Percentiles rank a stretch among this genome's conserved stretches.
phyloP scores from a whole-genome alignment of 2,113 vertebrate genomes.

The Lophius piscatorius region DNA sequence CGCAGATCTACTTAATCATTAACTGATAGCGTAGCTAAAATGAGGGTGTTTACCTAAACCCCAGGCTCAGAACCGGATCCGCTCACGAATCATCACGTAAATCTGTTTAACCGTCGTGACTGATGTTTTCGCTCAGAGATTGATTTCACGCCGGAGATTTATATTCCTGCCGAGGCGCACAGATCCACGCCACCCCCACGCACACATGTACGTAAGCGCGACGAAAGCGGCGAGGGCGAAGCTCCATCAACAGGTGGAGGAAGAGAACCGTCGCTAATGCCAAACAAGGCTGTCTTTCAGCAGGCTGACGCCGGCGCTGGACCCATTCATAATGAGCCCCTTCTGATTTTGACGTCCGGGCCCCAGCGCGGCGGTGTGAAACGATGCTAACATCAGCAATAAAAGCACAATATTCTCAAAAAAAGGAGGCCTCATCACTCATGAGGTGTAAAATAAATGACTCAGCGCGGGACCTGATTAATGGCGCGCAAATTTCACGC shows the following conservation, averaged over 20 bases:
- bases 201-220: conserved; percentile 8
- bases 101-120: conserved; percentile 23
- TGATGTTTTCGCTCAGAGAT: conserved; percentile 4
- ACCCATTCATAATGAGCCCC: conserved; percentile 16
- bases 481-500: conserved; percentile 48
- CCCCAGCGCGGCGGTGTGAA: conserved; percentile 3
- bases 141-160: conserved; percentile 19
- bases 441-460: conserved; percentile 41
- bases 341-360: conserved; percentile 33
- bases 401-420: conserved; percentile 28
- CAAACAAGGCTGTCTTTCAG: conserved; percentile 54
- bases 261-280: neutral
- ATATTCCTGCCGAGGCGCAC: conserved; percentile 3
- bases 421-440: conserved; percentile 39
- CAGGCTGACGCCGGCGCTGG: conserved; percentile 22
- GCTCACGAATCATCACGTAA: conserved; percentile 23
- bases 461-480: conserved; percentile 40
- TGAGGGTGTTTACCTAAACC: conserved; percentile 27
- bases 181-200: conserved; percentile 19
- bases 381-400: conserved; percentile 43
- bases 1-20: neutral
- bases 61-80: conserved; percentile 26
- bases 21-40: too few species aligned
- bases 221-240: conserved; percentile 5
- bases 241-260: conserved; percentile 49